Conservation (phyloP, 2,797 vertebrate genomes). For the Gouania willdenowi region DNA sequence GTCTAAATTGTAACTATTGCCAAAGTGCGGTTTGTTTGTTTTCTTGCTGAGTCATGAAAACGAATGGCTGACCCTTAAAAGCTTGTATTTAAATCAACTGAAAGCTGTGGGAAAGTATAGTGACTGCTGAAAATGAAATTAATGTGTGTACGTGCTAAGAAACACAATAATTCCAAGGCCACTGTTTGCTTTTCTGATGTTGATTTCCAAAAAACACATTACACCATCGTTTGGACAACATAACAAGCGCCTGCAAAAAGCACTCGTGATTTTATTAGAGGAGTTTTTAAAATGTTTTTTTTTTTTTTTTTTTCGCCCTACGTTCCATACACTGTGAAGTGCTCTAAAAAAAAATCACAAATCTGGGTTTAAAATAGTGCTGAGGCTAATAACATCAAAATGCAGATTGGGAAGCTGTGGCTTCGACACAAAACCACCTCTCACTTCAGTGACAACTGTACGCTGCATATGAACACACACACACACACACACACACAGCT, state of each 20-base stretch:
- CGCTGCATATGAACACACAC: conserved; percentile 23
- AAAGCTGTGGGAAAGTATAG: not conserved
- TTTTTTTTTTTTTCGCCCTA: conserved; percentile 49
- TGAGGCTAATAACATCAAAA: conserved; percentile 74
- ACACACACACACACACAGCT: conserved; percentile 4
- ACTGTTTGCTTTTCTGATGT: conserved; percentile 32
- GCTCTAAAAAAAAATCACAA: conserved; percentile 71
- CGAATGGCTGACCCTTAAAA: too few relatives aligned
- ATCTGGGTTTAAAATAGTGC: conserved; percentile 59
- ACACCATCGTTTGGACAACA: conserved; percentile 13
- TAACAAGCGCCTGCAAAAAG: conserved; percentile 43
- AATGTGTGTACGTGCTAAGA: not conserved
- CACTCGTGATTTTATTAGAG: conserved; percentile 48
- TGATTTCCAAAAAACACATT: conserved; percentile 18
- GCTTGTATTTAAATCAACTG: too few relatives aligned
- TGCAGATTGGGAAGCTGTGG: conserved; percentile 70
- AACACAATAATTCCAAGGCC: conserved; percentile 5
- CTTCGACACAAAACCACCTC: conserved; percentile 60
- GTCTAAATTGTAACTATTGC: too few relatives aligned
- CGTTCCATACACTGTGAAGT: conserved; percentile 56
- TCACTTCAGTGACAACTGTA: conserved; percentile 57
- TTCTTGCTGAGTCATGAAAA: too few relatives aligned
- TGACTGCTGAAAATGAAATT: not conserved
- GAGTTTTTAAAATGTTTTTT: conserved; percentile 21
- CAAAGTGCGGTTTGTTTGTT: too few relatives aligned